Evolutionary conservation across 92 coral and sea anemone genomes (phyloP), one percentile per base, ranked within the genome.

Genomic region (Palythoa grandis): DNA sequence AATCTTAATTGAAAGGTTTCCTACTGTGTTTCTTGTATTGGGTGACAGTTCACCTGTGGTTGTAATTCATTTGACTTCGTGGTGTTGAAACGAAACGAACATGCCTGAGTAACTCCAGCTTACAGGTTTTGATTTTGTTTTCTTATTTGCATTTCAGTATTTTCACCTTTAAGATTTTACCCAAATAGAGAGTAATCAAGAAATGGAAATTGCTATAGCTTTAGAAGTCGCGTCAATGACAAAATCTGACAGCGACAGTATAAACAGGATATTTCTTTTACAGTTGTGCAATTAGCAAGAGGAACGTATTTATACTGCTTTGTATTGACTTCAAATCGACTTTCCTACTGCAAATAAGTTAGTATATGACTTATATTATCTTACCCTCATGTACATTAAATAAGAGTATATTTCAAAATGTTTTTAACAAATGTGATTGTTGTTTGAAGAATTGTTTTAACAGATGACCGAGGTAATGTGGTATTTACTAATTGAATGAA

Each of bases 401-500:
- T 15, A 37, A 25, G 74, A 69, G 74, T 25, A 37, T 11, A 69
- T 25, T 4, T 37, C 40, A 69, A 69, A 69, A 11, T 37, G 74
- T 69, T 69, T 69, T 2, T 16, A 63, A n/a, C 43, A 69, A 69
- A 52, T 12, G 19, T 13, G 82, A 25, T 76, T 53, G 82, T 14
- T 76, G 68, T 54, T 54, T 20, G 7, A 5, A 0, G 23, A 61
- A 20, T 77, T 13, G 39, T 39, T 80, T 80, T 35, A 78, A 38
- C 56, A n/a, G 8, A 22, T 38, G 72, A 25, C 56, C 37, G 19
- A 35, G 20, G 14, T 47, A 50, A 80, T 66, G 39, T 6, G 85
- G 85, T 80, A 80, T 80, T 80, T 80, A 66, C 43, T 80, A 80
- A 79, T 77, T 67, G 57, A 17, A 63, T 79, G 72, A 57, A 29